Evolutionary conservation across 1,140 invertebrate species (phyloP), one percentile per base, ranked within the genome.

Genomic region (Lycorma delicatula): DNA sequence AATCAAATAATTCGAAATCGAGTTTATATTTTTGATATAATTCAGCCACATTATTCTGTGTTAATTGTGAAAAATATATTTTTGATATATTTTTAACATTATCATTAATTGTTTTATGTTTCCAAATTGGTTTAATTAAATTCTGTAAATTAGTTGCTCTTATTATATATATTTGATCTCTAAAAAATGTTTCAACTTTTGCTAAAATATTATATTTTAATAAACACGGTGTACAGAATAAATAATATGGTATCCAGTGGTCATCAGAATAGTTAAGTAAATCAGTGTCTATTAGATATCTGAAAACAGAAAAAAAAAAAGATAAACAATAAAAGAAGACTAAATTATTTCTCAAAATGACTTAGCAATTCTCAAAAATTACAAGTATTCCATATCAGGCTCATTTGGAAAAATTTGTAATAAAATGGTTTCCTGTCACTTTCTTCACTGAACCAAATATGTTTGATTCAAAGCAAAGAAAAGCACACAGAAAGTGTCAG

Each of bases 1-100:
- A 93, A 67, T 85, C 85, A 72, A 91, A 92, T 26, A 91, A 74
- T 69, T 87, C 80, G 71, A 92, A 92, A 72, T 93, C 89, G 64
- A 88, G 82, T 70, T 79, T 85, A 69, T 90, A 92, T 69, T 90
- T 83, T 58, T 86, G 78, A 70, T 89, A 90, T 2, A 93, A 76
- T 66, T 83, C 80, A 54, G 82, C 73, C 49, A 91, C 82, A 71
- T 90, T 84, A 20, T 77, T 76, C 64, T 80, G 81, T 26, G 81
- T 83, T 27, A 92, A 75, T 63, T 87, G 82, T 7, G 83, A 81
- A 68, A 87, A 91, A 61, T 89, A 87, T 3, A 36, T 36, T n/a
- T 49, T 29, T 28, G 56, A 44, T 16, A 57, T 50, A 23, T 64
- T 81, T 25, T 46, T 44, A 12, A 20, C n/a, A 25, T 47, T 18